Percentiles rank a stretch among this genome's conserved stretches.
phyloP scores from a whole-genome alignment of 2,113 vertebrate species.

The Neolamprologus variostigma region DNA sequence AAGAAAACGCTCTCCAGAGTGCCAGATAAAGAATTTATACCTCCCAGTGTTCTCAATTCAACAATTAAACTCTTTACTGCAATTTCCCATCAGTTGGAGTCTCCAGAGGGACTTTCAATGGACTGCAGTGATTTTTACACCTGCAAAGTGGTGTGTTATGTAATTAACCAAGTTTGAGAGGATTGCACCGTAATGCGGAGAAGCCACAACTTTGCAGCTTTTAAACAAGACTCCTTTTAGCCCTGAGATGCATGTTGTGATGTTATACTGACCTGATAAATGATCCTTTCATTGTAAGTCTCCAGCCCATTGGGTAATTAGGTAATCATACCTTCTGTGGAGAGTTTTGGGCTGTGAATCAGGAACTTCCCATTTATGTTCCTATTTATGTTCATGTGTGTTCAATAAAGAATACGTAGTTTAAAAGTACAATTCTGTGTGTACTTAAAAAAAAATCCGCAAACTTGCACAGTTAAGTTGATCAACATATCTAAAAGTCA shows the following conservation, averaged over 20 bases:
- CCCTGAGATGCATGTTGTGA: background rate
- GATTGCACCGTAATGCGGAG: background rate
- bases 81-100: conserved; percentile 42
- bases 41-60: conserved; percentile 59
- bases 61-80: conserved; percentile 64
- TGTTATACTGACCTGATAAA: background rate
- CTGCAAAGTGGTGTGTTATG: conserved; percentile 44
- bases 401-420: background rate
- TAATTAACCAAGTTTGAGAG: conserved; percentile 53
- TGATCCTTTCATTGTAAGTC: background rate
- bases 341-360: background rate
- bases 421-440: background rate
- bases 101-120: conserved; percentile 44
- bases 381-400: background rate
- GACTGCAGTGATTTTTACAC: conserved; percentile 38
- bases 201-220: background rate
- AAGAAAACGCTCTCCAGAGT: conserved; percentile 64
- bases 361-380: background rate
- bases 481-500: background rate
- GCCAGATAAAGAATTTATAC: conserved; percentile 47
- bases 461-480: background rate
- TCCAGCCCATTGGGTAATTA: background rate
- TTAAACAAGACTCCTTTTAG: background rate
- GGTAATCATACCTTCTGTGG: background rate
- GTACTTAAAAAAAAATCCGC: background rate